phyloP scores from a whole-genome alignment of 2,888 invertebrate species.

The Glaucopsyche alexis region DNA sequence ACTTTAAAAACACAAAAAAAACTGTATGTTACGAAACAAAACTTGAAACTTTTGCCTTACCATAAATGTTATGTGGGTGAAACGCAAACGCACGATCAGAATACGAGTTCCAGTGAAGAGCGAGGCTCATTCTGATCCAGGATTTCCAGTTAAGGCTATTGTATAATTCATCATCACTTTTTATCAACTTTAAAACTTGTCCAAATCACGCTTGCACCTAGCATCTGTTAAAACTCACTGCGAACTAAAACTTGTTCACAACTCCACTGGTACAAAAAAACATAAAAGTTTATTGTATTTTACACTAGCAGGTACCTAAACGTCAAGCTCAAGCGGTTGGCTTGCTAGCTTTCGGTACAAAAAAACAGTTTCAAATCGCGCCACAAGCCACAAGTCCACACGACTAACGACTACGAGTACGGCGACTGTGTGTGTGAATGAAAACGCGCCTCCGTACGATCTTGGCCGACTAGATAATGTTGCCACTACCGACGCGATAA shows the following conservation, averaged over 20 bases:
- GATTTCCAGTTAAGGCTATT: conserved; percentile 66
- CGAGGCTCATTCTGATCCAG: conserved; percentile 68
- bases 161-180: conserved; percentile 68
- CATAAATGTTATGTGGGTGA: conserved; percentile 77
- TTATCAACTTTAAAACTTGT: conserved; percentile 60
- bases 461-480: conserved; percentile 38
- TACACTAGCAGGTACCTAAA: conserved; percentile 62
- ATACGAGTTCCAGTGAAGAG: conserved; percentile 60
- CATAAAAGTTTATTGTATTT: conserved; percentile 46
- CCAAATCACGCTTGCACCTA: conserved; percentile 61
- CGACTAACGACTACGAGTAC: conserved; percentile 49
- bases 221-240: conserved; percentile 58
- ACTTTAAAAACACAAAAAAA: conserved; percentile 36
- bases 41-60: conserved; percentile 74
- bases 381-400: conserved; percentile 54
- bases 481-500: conserved; percentile 33
- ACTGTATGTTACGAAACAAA: conserved; percentile 64
- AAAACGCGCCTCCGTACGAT: conserved; percentile 50
- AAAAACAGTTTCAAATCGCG: conserved; percentile 51
- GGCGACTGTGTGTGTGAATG: conserved; percentile 74
- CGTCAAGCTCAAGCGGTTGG: conserved; percentile 57
- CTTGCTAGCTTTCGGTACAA: conserved; percentile 48
- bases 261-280: conserved; percentile 32
- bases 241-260: conserved; percentile 44
- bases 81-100: conserved; percentile 53